Evolutionary conservation across 2,797 vertebrate genomes (phyloP), one percentile per base, ranked within the genome.

Genomic region (Antrozous pallidus): DNA sequence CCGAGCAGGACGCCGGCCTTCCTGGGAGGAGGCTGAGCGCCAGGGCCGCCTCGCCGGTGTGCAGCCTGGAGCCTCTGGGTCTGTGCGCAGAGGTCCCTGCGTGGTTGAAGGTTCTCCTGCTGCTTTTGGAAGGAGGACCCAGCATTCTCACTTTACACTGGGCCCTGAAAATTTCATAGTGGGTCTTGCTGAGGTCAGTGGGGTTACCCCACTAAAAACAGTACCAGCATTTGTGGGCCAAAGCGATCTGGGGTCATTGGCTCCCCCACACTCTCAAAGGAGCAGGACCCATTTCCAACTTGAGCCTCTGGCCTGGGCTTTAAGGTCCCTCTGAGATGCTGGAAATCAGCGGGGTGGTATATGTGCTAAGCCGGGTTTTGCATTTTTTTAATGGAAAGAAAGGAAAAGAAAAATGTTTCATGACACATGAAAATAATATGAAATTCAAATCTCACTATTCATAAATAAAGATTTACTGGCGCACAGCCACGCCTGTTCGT

Each of bases 351-450:
- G 3, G 0, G 40, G 22, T 17, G 1, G 22, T 51, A 26, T 11
- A 6, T 11, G 26, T 22, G n/a, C 38, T 49, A 65, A 38, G 65
- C 31, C 16, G 63, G 18, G 4, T 58, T 31, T 82, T 70, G 47
- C 6, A 56, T 80, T 73, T 80, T 73, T 90, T 88, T 47, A 91
- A 94, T 63, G 18, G 58, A 2, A 14, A 58, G 56, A n/a, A 90
- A 74, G 33, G 42, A 65, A 45, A 63, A 74, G 56, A 77, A 63
- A 67, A n/a, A 14, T 45, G 16, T 51, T 22, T 92, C 3, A 0
- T 51, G 93, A 88, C 61, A 71, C 7, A 36, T 28, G 49, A 83
- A 80, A 91, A 86, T 92, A 61, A 80, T 38, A 61, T 79, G 86
- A 77, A 93, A 88, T 91, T 88, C 69, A 69, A 45, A 88, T 92